A percentile compares a stretch with the other conserved stretches of the same genome.
Evolutionary conservation across 2,113 vertebrate genomes (phyloP).

Genomic region (Neofelis nebulosa): DNA sequence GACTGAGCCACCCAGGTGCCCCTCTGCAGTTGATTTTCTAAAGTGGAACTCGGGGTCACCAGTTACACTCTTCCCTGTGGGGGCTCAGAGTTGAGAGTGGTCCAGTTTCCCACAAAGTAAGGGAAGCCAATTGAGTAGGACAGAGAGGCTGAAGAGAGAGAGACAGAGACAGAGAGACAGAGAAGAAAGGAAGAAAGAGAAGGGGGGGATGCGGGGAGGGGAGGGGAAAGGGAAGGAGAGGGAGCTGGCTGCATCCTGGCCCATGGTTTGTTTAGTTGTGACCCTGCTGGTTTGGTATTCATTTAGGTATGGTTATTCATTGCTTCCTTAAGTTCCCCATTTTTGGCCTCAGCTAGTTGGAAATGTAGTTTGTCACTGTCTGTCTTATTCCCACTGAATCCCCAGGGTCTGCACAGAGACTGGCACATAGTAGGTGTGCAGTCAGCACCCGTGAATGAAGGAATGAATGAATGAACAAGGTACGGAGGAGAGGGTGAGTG

Average conservation of each 20-base stretch:
- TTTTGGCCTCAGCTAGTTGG: neutral
- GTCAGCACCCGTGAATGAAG: neutral
- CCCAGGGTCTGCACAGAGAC: neutral
- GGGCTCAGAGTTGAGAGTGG: neutral
- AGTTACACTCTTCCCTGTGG: neutral
- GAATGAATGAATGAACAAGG: neutral
- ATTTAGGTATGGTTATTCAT: neutral
- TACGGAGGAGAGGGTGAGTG: neutral
- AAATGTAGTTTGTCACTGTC: neutral
- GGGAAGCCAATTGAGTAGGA: neutral
- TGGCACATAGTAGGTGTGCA: too few species aligned
- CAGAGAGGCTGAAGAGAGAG: neutral
- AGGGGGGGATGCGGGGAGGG: neutral
- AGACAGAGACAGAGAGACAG: neutral
- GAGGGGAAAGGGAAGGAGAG: too few species aligned
- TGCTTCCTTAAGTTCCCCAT: neutral
- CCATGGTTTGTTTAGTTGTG: too few species aligned
- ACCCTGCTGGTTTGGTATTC: neutral
- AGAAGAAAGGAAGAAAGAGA: too few species aligned
- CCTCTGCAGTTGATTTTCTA: neutral
- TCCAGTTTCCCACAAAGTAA: neutral
- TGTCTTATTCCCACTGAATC: neutral
- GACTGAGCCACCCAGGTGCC: too few species aligned
- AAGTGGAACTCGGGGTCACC: neutral
- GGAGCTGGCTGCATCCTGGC: neutral